These are phyloP conservation scores for Acanthurus lineatus DNA, from an alignment of 2,797 vertebrate species.

Conservation along the genomic window DNA sequence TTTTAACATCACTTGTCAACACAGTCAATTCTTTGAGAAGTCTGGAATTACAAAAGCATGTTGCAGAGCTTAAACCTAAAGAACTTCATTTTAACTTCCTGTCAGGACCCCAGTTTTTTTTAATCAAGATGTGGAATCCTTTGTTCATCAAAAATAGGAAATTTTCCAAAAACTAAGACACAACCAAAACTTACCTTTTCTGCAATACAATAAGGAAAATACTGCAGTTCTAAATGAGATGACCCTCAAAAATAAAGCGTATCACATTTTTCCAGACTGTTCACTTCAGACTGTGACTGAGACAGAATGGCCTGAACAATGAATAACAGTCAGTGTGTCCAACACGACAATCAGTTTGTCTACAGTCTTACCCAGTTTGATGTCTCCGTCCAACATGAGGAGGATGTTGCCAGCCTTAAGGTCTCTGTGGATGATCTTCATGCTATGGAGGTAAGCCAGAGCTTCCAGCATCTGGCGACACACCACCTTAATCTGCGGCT, in stretches of 20 bases:
- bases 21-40: not conserved
- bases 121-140: not conserved
- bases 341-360: too few species aligned
- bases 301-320: not conserved
- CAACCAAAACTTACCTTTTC: not conserved
- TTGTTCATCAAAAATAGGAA: not conserved
- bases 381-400: conserved; percentile 94
- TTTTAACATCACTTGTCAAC: not conserved
- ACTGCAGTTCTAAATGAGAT: not conserved
- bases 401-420: conserved; percentile 97
- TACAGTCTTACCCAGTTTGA: conserved; percentile 91
- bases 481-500: conserved; percentile 95
- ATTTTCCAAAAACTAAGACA: not conserved
- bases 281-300: not conserved
- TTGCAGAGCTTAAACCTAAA: not conserved
- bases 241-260: not conserved
- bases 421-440: conserved; percentile 98
- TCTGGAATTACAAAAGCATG: not conserved
- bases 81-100: not conserved
- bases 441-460: conserved; percentile 92
- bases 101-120: not conserved
- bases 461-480: conserved; percentile 97
- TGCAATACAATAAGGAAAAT: not conserved
- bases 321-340: not conserved
- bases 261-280: not conserved